Evolutionary conservation across 2,113 vertebrate genomes (phyloP).

Genomic region (Petroica traversi): DNA sequence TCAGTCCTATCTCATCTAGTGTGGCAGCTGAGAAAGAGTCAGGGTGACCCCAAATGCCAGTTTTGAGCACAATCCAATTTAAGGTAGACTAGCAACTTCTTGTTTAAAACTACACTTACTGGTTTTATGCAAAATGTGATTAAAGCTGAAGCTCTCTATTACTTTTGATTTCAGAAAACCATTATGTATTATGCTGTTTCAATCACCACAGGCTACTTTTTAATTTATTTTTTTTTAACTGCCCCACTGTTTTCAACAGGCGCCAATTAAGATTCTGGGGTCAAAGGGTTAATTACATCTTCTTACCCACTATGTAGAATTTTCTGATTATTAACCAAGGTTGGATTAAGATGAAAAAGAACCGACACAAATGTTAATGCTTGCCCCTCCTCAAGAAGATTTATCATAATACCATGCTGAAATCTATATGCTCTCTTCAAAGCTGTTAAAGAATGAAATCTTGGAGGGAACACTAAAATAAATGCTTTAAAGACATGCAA

Average conservation of each 20-base stretch:
- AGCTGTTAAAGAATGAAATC: constrained; percentile 71
- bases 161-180: constrained; percentile 69
- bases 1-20: not conserved
- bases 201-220: constrained; percentile 77
- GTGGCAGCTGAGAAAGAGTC: not conserved
- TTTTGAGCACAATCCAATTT: constrained; percentile 15
- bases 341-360: constrained; percentile 82
- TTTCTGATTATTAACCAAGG: constrained; percentile 84
- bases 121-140: constrained; percentile 63
- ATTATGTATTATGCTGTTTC: constrained; percentile 69
- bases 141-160: constrained; percentile 61
- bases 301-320: constrained; percentile 83
- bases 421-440: constrained; percentile 74
- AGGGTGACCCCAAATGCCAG: not conserved
- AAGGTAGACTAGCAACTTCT: not conserved
- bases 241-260: constrained; percentile 82
- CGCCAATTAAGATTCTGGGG: constrained; percentile 83
- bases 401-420: constrained; percentile 76
- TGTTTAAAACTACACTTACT: constrained; percentile 1
- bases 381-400: constrained; percentile 76
- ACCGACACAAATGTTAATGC: constrained; percentile 78
- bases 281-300: constrained; percentile 91
- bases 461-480: constrained; percentile 69
- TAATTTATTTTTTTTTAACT: constrained; percentile 64
- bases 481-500: constrained; percentile 64